Base-by-base conservation (phyloP, 2,888 invertebrate species). In the Elgonia sp. region DNA sequence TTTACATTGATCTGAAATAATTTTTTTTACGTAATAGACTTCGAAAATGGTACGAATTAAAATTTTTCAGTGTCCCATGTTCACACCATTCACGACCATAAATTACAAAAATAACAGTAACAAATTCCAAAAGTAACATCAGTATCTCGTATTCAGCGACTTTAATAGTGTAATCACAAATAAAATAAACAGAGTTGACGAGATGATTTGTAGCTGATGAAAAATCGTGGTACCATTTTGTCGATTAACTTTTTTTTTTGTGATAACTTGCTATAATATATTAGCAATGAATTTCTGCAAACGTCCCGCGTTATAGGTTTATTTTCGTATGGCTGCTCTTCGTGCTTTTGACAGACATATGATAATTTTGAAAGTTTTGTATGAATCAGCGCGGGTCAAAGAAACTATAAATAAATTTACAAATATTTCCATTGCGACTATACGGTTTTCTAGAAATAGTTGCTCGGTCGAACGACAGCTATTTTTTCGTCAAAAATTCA, bases 331-430 rank as follows among this genome's bases (percentile, higher is more conserved):
- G 55, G 8, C 63, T 55, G 40, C 65, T 53, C 40, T 14, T 60
- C 70, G 53, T 8, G 46, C 72, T 29, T 82, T 62, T 76, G 76
- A 84, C 84, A 76, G 84, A 75, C 75, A 70, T 77, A 84, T 18
- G 70, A 77, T 76, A 69, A 83, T 83, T 84, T 76, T 62, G 70
- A 84, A 77, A 77, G 84, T 77, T 77, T 77, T 84, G 84, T 84
- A 77, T 77, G 84, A 84, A 77, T 84, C 77, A 84, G 70, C 72
- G 72, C 70, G 69, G 84, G 84, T 84, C 84, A 84, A 77, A 84
- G 84, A 84, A 84, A 84, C 84, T 84, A 84, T 84, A 84, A 84
- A 84, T 84, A 84, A 70, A 77, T 77, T 70, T 62, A 84, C 84
- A 77, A 84, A 84, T 55, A 84, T 77, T 84, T 84, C 72, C 62